A percentile compares a stretch with the other conserved stretches of the same genome.
These are phyloP conservation scores for Sciurus carolinensis DNA, from an alignment of 2,797 vertebrate species.

Conservation along the genomic window DNA sequence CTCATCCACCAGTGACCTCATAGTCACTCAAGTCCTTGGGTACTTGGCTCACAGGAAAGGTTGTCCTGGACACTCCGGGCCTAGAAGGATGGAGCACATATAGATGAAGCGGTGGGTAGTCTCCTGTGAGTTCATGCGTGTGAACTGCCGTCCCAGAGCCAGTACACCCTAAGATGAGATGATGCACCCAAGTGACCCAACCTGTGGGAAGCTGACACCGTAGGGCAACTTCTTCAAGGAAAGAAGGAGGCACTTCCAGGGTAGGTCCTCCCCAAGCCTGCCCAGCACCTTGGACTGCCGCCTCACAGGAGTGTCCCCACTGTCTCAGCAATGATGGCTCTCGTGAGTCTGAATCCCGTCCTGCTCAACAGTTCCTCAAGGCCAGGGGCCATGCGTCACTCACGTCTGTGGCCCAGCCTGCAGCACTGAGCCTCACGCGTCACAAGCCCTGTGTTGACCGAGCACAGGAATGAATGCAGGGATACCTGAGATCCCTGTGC, in stretches of 20 bases:
- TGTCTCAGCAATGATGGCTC: neutral
- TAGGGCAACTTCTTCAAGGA: neutral
- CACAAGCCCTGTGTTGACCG: constrained; percentile 1
- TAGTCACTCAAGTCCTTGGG: neutral
- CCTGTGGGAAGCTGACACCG: neutral
- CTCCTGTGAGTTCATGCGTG: neutral
- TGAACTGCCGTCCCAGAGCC: neutral
- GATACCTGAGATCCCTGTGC: constrained; percentile 48
- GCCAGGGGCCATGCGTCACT: neutral
- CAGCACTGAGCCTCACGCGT: neutral
- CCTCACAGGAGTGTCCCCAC: neutral
- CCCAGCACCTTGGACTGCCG: neutral
- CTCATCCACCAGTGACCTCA: neutral
- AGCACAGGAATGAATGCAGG: neutral
- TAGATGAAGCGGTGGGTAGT: neutral
- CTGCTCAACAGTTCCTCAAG: neutral
- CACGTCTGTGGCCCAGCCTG: neutral
- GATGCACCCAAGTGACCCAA: neutral
- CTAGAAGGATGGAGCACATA: neutral
- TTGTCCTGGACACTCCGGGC: neutral
- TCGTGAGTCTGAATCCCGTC: neutral
- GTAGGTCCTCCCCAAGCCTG: neutral
- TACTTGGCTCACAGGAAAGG: neutral
- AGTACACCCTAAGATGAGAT: neutral
- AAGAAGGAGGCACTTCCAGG: neutral